Evolutionary conservation across 1,140 invertebrate species (phyloP), one percentile per base, ranked within the genome.

Genomic region (Lordiphosa stackelbergi): DNA sequence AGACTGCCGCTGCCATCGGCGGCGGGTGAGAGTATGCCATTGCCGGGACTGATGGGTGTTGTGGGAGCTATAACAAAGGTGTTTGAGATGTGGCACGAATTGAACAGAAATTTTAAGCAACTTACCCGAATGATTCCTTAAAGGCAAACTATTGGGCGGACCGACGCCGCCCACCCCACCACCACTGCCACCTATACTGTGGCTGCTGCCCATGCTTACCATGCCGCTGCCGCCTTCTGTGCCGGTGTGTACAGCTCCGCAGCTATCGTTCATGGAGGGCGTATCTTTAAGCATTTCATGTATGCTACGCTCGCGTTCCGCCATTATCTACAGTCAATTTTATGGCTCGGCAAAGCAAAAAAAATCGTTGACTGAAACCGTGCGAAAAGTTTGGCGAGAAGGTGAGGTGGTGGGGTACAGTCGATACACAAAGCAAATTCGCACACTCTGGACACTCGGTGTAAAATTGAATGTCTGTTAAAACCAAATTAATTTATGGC

Each of bases 231-330:
- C 85, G 24, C 88, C 88, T 78, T 91, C 90, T 22, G 90, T 93
- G 37, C 93, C 94, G 22, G 93, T 92, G 72, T 93, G 93, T 28
- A 95, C 93, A 28, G 93, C 92, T 65, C 90, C 92, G 73, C 91
- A 93, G 60, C 92, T 94, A 65, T 94, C 94, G 69, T 95, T 94
- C 63, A 95, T 89, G 4, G 93, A 91, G 13, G 95, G 94, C 22
- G 93, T 93, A 85, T 95, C 94, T 85, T 95, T 95, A 40, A 96
- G 88, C 93, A 95, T 96, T 89, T 96, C 95, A 79, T 96, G 94
- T 83, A 96, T 93, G 88, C 94, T 95, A 51, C 92, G 89, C 81
- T 95, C 94, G 13, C 77, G 77, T 52, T 81, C 77, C 38, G 77
- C 69, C 77, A 83, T 83, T 35, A 22, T 66, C 8, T 37, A 31